Conservation (phyloP, 2,888 invertebrate genomes). For the Sclerodermus sp. region DNA sequence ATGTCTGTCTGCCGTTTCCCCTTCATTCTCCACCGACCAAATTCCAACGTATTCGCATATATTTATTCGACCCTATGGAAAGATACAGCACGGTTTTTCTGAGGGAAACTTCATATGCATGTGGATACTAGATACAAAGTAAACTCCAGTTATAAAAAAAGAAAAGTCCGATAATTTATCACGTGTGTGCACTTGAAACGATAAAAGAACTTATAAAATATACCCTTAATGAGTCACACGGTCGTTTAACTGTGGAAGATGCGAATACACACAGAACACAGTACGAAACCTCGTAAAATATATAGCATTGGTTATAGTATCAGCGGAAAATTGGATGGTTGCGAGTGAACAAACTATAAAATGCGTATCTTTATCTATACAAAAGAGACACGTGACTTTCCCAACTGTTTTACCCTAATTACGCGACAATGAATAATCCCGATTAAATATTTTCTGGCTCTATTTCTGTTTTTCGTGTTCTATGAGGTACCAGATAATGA, state of each 20-base stretch:
- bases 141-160: too few species aligned
- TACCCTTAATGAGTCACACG: too few species aligned
- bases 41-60: slow-evolving; percentile 28
- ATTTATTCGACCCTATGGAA: slow-evolving; percentile 36
- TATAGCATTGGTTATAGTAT: too few species aligned
- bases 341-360: neutral
- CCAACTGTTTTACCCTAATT: slow-evolving; percentile 35
- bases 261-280: too few species aligned
- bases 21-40: slow-evolving; percentile 30
- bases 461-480: neutral
- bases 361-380: slow-evolving; percentile 12
- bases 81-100: slow-evolving; percentile 30
- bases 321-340: too few species aligned
- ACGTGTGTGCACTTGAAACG: too few species aligned
- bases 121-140: neutral
- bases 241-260: too few species aligned
- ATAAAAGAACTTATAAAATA: too few species aligned
- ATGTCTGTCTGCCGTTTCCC: slow-evolving; percentile 36
- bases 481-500: neutral
- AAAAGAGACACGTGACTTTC: slow-evolving; percentile 12
- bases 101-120: neutral
- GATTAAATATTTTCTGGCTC: slow-evolving; percentile 20
- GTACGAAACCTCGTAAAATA: too few species aligned
- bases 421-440: slow-evolving; percentile 21
- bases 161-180: too few species aligned